phyloP scores from a whole-genome alignment of 2,113 vertebrate genomes.

The Helogale parvula region DNA sequence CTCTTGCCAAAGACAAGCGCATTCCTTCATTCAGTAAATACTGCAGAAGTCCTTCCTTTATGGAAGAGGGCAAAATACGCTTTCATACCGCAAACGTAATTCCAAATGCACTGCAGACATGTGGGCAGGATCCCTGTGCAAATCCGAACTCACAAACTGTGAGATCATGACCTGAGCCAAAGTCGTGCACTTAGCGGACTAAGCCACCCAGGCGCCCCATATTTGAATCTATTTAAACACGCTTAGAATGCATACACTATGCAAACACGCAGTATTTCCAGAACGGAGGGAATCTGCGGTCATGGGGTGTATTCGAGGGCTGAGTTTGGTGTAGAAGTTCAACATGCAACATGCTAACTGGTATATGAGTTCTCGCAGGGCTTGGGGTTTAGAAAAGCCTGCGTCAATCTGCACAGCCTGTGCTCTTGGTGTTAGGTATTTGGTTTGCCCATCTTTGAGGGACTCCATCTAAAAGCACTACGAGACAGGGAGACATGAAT shows the following conservation, averaged over 20 bases:
- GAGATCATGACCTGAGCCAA: no score
- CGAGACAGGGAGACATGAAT: background rate
- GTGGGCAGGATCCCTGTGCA: background rate
- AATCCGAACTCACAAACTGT: background rate
- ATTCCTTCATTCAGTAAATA: constrained; percentile 43
- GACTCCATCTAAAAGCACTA: background rate
- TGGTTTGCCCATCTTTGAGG: background rate
- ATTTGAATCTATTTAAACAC: background rate
- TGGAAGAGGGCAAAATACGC: background rate
- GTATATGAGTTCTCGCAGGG: background rate
- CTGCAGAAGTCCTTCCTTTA: background rate
- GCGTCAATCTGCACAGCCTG: background rate
- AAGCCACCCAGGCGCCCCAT: no score
- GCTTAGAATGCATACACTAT: background rate
- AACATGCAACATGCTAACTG: background rate
- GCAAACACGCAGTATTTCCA: background rate
- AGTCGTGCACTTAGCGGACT: no score
- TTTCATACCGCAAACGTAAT: background rate
- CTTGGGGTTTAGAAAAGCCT: background rate
- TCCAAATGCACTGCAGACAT: background rate
- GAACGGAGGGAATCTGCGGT: background rate
- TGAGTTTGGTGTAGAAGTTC: background rate
- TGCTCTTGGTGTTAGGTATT: background rate
- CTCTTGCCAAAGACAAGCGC: constrained; percentile 5
- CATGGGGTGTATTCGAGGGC: background rate